Evolutionary conservation across 2,797 vertebrate species (phyloP), one percentile per base, ranked within the genome.

Genomic region (Dipus sagitta): DNA sequence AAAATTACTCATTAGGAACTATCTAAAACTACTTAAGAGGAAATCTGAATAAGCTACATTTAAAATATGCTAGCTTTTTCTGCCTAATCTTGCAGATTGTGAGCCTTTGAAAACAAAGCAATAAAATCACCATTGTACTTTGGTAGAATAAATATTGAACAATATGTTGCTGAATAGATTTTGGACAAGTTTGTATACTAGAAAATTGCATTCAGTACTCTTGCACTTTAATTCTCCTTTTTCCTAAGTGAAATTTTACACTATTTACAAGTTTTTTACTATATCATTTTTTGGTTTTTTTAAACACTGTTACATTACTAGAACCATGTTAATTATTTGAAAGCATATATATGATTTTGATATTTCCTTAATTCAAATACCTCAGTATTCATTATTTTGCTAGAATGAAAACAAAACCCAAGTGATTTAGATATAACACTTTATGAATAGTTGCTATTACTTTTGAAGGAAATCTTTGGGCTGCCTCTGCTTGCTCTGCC

Each of bases 71-170:
- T 67, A 83, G 54, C 4, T 60, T 34, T 93, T 89, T 64, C 8
- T 78, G 10, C 34, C 2, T 70, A 54, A 13, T 86, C 13, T 58
- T 10, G 13, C 28, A 76, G 64, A 38, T 79, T 20, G 32, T 38
- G 38, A 17, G 26, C 70, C 24, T 79, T 86, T 82, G 85, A 38
- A 90, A 87, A 87, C 17, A 71, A 70, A 91, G 28, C 34, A 85
- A 71, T 42, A 2, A 77, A 34, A 58, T 86, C 2, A 72, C 10
- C 6, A 71, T 32, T 24, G 47, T 5, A 77, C 3, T 34, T 30
- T 72, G 20, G 60, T 17, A 62, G 60, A 62, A 62, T 62, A 62
- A 62, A 62, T 62, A 62, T 62, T 21, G 15, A 62, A 17, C 20
- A 62, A 62, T 62, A 62, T 21, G 60, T 17, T 78, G 6, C 26